Conservation (phyloP, 1,140 invertebrate species). For the Lepidurus packardi region DNA sequence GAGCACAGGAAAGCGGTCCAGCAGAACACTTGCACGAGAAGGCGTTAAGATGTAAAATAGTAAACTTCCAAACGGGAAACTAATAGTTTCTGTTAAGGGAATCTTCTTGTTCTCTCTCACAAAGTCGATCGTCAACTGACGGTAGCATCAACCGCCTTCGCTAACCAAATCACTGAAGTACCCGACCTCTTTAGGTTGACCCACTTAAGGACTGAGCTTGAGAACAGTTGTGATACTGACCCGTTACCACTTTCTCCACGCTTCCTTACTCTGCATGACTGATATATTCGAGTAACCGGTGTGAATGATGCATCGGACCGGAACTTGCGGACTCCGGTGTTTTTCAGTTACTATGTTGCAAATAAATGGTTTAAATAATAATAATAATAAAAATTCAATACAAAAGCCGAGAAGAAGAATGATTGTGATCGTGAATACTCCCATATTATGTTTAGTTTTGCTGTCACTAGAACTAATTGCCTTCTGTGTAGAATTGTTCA, state of each 20-base stretch:
- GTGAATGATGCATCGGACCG: not conserved
- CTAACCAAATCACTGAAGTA: not conserved
- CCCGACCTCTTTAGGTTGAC: slow-evolving; percentile 8
- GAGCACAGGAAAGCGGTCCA: not conserved
- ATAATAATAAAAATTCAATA: not conserved
- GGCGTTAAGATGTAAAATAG: not conserved
- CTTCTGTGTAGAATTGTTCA: no score
- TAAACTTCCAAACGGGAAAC: not conserved
- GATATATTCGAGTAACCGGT: not conserved
- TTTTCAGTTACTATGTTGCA: not conserved
- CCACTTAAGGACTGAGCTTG: not conserved
- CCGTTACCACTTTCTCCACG: slow-evolving; percentile 20
- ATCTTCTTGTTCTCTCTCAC: not conserved
- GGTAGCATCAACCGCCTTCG: not conserved
- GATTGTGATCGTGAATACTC: no score
- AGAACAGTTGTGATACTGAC: slow-evolving; percentile 18
- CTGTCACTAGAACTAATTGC: no score
- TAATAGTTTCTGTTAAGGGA: not conserved
- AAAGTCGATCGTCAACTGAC: not conserved
- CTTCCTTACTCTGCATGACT: slow-evolving; percentile 2
- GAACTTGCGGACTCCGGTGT: not conserved
- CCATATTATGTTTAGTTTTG: no score
- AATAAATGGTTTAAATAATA: not conserved
- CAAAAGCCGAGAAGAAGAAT: not conserved
- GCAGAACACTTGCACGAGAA: slow-evolving; percentile 4